Conservation (phyloP, 2,797 vertebrate genomes). For the Nyctibius grandis region DNA sequence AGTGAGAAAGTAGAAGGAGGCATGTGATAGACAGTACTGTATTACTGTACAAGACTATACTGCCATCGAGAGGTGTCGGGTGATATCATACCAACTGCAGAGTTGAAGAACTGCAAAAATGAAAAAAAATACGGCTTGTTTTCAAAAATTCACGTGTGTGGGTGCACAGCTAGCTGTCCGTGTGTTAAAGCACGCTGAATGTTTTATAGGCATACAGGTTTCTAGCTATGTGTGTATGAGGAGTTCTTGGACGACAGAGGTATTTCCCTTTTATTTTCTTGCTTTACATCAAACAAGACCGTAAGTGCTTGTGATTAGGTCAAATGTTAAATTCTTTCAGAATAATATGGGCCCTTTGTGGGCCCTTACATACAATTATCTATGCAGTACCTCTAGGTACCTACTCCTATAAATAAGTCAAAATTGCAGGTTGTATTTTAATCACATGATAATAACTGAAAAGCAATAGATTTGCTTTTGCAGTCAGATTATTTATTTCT, state of each 20-base stretch:
- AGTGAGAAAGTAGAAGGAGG: neutral
- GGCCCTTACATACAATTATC: neutral
- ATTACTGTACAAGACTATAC: constrained; percentile 58
- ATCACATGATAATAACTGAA: neutral
- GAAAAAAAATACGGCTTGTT: neutral
- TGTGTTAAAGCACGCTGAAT: neutral
- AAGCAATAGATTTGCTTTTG: neutral
- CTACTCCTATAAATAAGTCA: neutral
- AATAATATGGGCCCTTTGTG: neutral
- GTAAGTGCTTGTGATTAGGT: neutral
- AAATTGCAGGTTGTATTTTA: neutral
- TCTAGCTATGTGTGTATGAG: neutral
- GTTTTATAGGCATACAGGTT: neutral
- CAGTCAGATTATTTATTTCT: neutral
- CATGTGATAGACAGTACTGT: neutral
- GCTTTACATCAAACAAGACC: neutral
- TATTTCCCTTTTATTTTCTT: neutral
- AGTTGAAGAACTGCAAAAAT: neutral
- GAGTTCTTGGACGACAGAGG: neutral
- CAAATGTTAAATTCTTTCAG: neutral
- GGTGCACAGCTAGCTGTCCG: neutral
- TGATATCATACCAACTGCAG: constrained; percentile 28
- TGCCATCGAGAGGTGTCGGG: constrained; percentile 68
- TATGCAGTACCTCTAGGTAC: neutral
- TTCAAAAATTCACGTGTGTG: neutral